These are phyloP conservation scores for Euschistus heros DNA, from an alignment of 1,140 invertebrate species.

Conservation along the genomic window DNA sequence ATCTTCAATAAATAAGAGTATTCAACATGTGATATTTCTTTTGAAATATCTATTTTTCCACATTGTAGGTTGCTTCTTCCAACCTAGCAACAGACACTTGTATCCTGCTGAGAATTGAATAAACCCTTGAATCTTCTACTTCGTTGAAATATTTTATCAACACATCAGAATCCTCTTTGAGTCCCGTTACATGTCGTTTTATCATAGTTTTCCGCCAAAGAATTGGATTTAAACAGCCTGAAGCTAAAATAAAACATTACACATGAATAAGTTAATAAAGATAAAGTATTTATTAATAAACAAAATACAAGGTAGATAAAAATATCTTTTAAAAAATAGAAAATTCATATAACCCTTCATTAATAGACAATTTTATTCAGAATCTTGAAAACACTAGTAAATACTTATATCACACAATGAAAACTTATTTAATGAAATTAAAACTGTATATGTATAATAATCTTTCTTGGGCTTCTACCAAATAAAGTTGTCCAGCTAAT, in stretches of 20 bases:
- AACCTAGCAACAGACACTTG: conserved; percentile 15
- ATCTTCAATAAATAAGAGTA: no score
- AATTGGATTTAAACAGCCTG: conserved; percentile 4
- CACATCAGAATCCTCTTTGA: conserved; percentile 17
- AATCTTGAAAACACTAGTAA: no score
- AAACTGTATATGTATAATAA: no score
- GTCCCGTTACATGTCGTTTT: conserved; percentile 9
- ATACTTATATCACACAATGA: no score
- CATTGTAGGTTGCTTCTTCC: conserved; percentile 16
- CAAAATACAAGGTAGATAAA: not conserved
- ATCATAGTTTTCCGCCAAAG: conserved; percentile 15
- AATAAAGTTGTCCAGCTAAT: no score
- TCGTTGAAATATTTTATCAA: conserved; percentile 18
- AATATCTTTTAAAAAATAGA: no score
- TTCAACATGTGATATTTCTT: no score
- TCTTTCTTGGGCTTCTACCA: no score
- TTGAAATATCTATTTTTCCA: not conserved
- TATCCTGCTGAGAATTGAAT: conserved; percentile 19
- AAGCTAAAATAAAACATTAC: not conserved
- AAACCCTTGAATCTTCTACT: conserved; percentile 16
- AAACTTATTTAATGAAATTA: no score
- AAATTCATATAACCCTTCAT: no score
- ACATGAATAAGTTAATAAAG: not conserved
- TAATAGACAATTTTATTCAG: no score
- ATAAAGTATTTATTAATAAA: not conserved